These are phyloP conservation scores for Myzus persicae DNA, from an alignment of 1,140 invertebrate genomes.

Conservation along the genomic window DNA sequence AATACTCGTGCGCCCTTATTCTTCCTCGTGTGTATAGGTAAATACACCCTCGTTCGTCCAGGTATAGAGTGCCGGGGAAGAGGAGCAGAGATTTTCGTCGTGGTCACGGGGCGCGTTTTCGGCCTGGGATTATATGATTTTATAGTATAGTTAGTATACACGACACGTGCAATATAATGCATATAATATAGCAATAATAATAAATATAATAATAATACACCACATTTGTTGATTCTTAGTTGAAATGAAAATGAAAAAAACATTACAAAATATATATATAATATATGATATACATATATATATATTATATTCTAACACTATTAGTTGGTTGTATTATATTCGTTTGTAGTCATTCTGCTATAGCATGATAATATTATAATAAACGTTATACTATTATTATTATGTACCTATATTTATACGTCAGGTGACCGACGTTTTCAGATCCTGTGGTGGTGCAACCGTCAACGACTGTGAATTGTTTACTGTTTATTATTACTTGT, in stretches of 20 bases:
- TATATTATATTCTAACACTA: not conserved
- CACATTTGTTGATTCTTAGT: not conserved
- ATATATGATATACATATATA: too few relatives aligned
- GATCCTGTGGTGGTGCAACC: not conserved
- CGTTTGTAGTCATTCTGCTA: not conserved
- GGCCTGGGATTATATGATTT: not conserved
- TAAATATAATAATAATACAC: not conserved
- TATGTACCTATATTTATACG: not conserved
- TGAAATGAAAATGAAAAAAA: not conserved
- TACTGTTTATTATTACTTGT: not conserved
- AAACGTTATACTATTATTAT: not conserved
- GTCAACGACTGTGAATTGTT: slow-evolving; percentile 32
- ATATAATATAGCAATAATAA: not conserved
- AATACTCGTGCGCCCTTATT: not conserved
- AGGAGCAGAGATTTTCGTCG: not conserved
- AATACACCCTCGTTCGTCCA: not conserved
- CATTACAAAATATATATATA: not conserved
- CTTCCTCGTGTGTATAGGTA: not conserved
- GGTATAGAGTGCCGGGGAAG: not conserved
- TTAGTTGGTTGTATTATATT: not conserved
- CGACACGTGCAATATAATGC: not conserved
- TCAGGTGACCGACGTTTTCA: not conserved
- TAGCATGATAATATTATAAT: slow-evolving; percentile 6
- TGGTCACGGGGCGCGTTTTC: not conserved
- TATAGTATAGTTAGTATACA: slow-evolving; percentile 4